These are phyloP conservation scores for Megaceryle torquata DNA, from an alignment of 2,113 vertebrate genomes.

Conservation along the genomic window DNA sequence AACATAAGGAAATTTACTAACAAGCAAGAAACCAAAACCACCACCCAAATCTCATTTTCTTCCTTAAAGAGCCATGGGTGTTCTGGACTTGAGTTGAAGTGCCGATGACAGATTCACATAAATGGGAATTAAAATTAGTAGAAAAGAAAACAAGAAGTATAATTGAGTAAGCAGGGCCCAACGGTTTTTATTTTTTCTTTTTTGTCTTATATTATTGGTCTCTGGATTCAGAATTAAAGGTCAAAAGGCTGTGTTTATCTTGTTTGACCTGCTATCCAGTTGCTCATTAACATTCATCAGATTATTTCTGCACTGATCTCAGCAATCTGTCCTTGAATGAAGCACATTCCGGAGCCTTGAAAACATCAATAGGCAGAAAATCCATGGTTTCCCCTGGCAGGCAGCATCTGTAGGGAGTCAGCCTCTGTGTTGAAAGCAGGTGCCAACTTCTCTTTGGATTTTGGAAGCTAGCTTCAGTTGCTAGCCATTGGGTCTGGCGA, in stretches of 20 bases:
- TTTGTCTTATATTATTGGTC: not conserved
- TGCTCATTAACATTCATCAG: not conserved
- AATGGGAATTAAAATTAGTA: not conserved
- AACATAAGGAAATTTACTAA: not conserved
- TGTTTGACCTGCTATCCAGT: not conserved
- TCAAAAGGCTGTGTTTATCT: not conserved
- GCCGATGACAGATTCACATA: not conserved
- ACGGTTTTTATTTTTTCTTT: not conserved
- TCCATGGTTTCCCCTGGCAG: not conserved
- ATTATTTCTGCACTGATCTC: not conserved
- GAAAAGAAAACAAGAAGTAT: not conserved
- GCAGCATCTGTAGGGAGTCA: not conserved
- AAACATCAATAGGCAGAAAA: not conserved
- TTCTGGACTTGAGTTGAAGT: not conserved
- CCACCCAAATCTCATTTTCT: not conserved
- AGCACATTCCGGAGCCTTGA: not conserved
- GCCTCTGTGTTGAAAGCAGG: not conserved
- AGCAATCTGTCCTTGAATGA: not conserved
- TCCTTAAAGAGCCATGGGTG: not conserved
- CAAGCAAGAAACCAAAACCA: not conserved
- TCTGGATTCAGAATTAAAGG: not conserved
- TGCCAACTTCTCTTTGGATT: not conserved
- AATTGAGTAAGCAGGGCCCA: not conserved
- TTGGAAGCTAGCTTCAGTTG: not conserved
- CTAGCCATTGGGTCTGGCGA: not conserved